Evolutionary conservation across 2,113 vertebrate genomes (phyloP), one percentile per base, ranked within the genome.

Genomic region (Gymnocephalus cernua): DNA sequence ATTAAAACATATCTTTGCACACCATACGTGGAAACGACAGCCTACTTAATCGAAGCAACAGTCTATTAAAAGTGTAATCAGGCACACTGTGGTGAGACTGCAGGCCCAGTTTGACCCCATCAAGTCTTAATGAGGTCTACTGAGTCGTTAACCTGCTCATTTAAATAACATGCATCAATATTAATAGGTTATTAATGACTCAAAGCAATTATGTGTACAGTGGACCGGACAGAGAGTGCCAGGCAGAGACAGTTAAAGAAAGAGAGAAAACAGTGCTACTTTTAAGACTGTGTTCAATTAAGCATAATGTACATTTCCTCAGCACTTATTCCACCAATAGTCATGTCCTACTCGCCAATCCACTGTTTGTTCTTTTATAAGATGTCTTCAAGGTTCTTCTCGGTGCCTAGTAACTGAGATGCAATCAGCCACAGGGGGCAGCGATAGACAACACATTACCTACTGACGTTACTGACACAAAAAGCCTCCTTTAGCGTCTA

Each of bases 121-220:
- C 86, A 87, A 81, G 80, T 68, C 82, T 78, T 93, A 93, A 93
- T 92, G 91, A 91, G 88, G 88, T 90, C 89, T 83, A 25, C 74
- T 2, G 85, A 91, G 88, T 88, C 80, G 38, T 89, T 90, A 91
- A 88, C 80, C 71, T 15, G 1, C 47, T 88, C 88, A 89, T 90
- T 91, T 89, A 84, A 92, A 93, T 92, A 90, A 91, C 82, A 86
- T 69, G 69, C 85, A 93, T 93, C 88, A 91, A 93, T 92, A 93
- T 91, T 86, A 87, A 92, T 90, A 63, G 91, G 65, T 93, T 93
- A 93, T 90, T 93, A 91, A 91, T 77, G 87, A 89, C 80, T 89
- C 72, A 68, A 58, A 80, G 87, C 78, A 88, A 90, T 88, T 90
- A 86, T 82, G 56, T 83, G 77, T 87, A 85, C 56, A 76, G 76